Percentiles rank a stretch among this genome's conserved stretches.
These are phyloP conservation scores for Eciton burchellii DNA, from an alignment of 1,140 invertebrate species.

Conservation along the genomic window DNA sequence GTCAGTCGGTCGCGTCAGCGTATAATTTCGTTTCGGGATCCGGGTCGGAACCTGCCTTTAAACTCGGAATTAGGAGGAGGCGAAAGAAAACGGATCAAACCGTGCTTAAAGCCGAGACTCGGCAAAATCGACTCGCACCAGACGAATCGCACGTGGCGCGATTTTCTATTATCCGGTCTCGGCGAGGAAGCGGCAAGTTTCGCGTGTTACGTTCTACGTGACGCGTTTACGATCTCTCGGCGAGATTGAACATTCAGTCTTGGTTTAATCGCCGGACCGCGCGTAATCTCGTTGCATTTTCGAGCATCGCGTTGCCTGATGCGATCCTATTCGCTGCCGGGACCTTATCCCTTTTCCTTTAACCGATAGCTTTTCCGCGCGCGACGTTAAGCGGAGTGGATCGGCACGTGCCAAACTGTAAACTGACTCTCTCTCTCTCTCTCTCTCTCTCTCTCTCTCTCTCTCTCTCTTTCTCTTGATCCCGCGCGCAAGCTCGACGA, in stretches of 20 bases:
- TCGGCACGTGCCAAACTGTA: conserved; percentile 42
- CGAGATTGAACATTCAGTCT: conserved; percentile 37
- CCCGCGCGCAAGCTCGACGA: conserved; percentile 6
- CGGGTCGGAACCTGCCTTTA: neutral
- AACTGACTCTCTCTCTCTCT: conserved; percentile 7
- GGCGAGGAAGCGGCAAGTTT: neutral
- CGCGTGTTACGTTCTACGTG: conserved; percentile 15
- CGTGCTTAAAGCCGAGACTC: conserved; percentile 19
- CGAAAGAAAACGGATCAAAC: neutral
- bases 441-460: neutral
- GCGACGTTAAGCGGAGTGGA: conserved; percentile 49
- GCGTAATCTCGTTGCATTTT: conserved; percentile 30
- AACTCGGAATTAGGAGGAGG: conserved; percentile 9
- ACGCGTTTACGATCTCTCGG: conserved; percentile 27
- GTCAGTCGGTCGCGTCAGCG: conserved; percentile 7
- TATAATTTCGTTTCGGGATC: neutral
- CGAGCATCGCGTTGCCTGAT: conserved; percentile 17
- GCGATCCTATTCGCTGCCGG: conserved; percentile 22
- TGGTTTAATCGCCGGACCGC: conserved; percentile 41
- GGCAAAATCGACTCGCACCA: conserved; percentile 9
- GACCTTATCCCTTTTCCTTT: conserved; percentile 50
- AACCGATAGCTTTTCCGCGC: conserved; percentile 41
- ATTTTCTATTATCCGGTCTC: conserved; percentile 33
- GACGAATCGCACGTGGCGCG: neutral
- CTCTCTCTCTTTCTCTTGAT: neutral